phyloP scores from a whole-genome alignment of 2,113 vertebrate genomes.

The Ceyx cyanopectus region DNA sequence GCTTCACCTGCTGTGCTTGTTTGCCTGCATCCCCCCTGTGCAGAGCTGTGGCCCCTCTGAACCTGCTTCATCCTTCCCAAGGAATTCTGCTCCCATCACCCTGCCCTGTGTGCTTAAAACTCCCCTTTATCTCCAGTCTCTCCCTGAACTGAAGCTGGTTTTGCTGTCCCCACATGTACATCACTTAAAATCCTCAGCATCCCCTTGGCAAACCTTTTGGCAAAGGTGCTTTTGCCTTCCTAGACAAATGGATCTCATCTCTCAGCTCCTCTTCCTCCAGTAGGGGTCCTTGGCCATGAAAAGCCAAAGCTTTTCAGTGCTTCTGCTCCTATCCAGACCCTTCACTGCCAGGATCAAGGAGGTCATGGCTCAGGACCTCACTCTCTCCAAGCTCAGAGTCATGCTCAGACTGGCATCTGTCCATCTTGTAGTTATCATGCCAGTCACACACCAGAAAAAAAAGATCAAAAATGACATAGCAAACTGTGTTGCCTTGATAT shows the following conservation, averaged over 20 bases:
- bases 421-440: background rate
- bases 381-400: background rate
- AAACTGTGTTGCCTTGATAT: background rate
- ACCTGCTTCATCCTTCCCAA: background rate
- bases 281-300: background rate
- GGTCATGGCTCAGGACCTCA: background rate
- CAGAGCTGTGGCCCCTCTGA: background rate
- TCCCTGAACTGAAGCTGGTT: background rate
- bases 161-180: background rate
- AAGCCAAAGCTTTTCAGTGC: background rate
- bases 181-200: background rate
- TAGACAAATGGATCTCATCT: rapidly evolving
- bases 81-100: background rate
- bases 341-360: background rate
- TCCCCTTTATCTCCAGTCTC: background rate
- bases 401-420: background rate
- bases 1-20: background rate
- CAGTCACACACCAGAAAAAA: background rate
- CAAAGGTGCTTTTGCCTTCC: background rate
- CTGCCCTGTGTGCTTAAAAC: background rate
- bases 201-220: background rate
- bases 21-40: background rate
- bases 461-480: background rate
- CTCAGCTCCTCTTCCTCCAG: background rate
- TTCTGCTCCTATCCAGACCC: background rate